A percentile compares a stretch with the other conserved stretches of the same genome.
These are phyloP conservation scores for Stegastes partitus DNA, from an alignment of 2,113 vertebrate genomes.

Conservation along the genomic window DNA sequence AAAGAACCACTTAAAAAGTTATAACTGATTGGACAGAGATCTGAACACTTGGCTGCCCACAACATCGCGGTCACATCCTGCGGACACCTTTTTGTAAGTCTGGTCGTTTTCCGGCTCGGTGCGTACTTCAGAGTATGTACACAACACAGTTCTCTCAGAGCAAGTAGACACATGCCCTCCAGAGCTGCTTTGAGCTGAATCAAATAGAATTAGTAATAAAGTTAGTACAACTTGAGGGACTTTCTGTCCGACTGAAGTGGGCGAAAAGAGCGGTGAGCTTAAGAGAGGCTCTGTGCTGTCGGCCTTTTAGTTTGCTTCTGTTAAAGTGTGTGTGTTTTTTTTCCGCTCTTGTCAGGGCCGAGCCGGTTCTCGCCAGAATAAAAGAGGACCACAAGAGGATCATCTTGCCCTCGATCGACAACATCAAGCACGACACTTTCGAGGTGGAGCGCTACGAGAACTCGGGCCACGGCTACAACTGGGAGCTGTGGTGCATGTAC, in stretches of 20 bases:
- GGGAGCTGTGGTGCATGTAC: conserved; percentile 99
- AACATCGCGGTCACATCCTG: background rate
- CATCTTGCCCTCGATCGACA: conserved; percentile 96
- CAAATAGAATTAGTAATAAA: conserved; percentile 65
- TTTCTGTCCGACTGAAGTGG: conserved; percentile 28
- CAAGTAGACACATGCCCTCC: conserved; percentile 38
- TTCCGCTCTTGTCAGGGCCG: conserved; percentile 86
- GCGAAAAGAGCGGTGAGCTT: conserved; percentile 32
- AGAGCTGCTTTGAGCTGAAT: conserved; percentile 44
- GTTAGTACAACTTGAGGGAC: conserved; percentile 30
- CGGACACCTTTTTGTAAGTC: conserved; percentile 17
- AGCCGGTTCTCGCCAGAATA: conserved; percentile 94
- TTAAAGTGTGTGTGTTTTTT: conserved; percentile 11
- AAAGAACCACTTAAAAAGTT: background rate
- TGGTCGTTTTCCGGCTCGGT: conserved; percentile 27
- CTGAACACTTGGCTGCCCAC: background rate
- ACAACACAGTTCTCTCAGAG: conserved; percentile 34
- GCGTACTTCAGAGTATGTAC: background rate
- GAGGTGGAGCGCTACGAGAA: conserved; percentile 97
- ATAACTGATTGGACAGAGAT: background rate
- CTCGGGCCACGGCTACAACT: conserved; percentile 96
- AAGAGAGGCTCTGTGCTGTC: conserved; percentile 1
- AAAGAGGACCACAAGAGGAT: conserved; percentile 93
- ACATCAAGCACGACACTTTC: conserved; percentile 96
- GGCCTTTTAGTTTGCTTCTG: conserved; percentile 7